These are phyloP conservation scores for Dendrocincla fuliginosa DNA, from an alignment of 2,797 vertebrate genomes.

Conservation along the genomic window DNA sequence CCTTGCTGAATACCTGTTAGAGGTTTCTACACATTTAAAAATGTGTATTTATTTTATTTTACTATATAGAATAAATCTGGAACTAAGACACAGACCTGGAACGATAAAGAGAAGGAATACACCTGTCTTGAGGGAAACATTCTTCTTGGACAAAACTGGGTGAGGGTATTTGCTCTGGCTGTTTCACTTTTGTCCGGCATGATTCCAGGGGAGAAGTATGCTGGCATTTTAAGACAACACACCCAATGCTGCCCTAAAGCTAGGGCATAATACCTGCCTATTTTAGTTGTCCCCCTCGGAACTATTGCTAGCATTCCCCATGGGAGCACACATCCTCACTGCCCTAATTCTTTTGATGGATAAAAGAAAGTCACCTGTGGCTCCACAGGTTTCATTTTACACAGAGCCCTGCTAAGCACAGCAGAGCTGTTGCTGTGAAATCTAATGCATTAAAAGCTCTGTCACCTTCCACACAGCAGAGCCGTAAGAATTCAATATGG, in stretches of 20 bases:
- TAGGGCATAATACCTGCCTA: not conserved
- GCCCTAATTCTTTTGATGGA: not conserved
- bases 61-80: not conserved
- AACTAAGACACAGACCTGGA: not conserved
- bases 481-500: not conserved
- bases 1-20: not conserved
- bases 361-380: not conserved
- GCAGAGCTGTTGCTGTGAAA: not conserved
- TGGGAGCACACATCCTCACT: not conserved
- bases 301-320: not conserved
- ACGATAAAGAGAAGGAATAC: not conserved
- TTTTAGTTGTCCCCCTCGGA: not conserved
- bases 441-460: not conserved
- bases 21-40: not conserved
- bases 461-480: not conserved
- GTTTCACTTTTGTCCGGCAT: not conserved
- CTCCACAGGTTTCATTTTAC: not conserved
- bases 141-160: not conserved
- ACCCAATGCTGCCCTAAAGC: not conserved
- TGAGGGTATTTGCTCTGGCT: not conserved
- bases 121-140: not conserved
- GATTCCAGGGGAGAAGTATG: not conserved
- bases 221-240: not conserved
- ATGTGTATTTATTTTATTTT: not conserved
- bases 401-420: not conserved